A percentile compares a stretch with the other conserved stretches of the same genome.
Evolutionary conservation across 2,113 vertebrate genomes (phyloP).

Genomic region (Bombycilla garrulus): DNA sequence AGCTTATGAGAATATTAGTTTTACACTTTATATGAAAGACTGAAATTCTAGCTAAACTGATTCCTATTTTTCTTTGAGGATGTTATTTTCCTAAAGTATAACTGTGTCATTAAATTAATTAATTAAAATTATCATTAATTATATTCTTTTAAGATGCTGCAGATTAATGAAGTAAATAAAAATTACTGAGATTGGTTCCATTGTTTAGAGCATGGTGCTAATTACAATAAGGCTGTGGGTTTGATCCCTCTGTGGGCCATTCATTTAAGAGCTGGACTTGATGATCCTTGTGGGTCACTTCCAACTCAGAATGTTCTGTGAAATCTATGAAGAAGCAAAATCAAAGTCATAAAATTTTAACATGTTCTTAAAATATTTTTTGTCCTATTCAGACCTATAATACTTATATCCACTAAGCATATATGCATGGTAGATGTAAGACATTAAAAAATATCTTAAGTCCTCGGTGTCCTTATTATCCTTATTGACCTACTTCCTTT

Average conservation of each 20-base stretch:
- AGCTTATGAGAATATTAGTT: background rate
- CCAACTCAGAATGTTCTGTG: background rate
- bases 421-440: background rate
- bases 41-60: background rate
- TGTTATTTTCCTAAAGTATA: background rate
- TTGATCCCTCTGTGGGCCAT: background rate
- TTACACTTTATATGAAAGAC: background rate
- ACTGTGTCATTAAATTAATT: background rate
- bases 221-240: background rate
- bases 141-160: background rate
- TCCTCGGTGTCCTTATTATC: background rate
- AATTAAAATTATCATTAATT: background rate
- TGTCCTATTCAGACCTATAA: background rate
- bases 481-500: background rate
- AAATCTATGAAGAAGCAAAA: background rate
- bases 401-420: background rate
- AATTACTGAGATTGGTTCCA: fast-evolving
- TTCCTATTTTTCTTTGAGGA: background rate
- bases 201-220: background rate
- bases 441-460: background rate
- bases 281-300: background rate
- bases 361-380: background rate
- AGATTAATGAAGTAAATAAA: background rate
- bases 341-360: background rate
- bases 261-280: background rate